These are phyloP conservation scores for Neoaliturus tenellus DNA, from an alignment of 2,888 invertebrate species.

Conservation along the genomic window DNA sequence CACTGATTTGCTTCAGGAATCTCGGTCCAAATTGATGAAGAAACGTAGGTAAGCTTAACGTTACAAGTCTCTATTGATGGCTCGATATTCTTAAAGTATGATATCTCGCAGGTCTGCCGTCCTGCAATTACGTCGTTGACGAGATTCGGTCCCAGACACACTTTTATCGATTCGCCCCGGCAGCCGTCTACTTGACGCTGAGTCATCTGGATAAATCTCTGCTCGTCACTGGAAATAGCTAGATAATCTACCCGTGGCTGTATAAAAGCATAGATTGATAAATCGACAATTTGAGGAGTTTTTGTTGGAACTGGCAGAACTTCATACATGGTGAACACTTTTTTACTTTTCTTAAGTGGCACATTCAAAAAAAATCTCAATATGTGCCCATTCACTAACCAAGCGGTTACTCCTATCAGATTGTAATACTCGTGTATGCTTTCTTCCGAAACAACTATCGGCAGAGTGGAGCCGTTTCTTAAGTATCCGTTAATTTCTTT, in stretches of 20 bases:
- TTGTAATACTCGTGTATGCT: constrained; percentile 11
- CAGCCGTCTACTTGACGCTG: no score
- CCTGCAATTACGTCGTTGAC: background rate
- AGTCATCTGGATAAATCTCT: no score
- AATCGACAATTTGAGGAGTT: no score
- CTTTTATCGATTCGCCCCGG: background rate
- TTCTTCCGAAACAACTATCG: background rate
- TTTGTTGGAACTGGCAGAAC: background rate
- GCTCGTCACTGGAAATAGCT: no score
- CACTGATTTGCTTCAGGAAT: background rate
- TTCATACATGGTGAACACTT: background rate
- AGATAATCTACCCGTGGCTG: no score
- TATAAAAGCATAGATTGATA: no score
- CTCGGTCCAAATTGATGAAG: constrained; percentile 19
- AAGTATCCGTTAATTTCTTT: background rate
- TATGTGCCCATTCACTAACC: background rate
- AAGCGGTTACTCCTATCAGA: no score
- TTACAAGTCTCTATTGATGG: background rate
- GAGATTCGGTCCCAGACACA: constrained; percentile 4
- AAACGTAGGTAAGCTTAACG: background rate
- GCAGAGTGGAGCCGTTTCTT: constrained; percentile 26
- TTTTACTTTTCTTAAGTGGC: background rate
- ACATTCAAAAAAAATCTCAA: constrained; percentile 19
- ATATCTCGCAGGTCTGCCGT: constrained; percentile 1
- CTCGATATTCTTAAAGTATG: background rate